Evolutionary conservation across 2,113 vertebrate species (phyloP), one percentile per base, ranked within the genome.

Genomic region (Puntigrus tetrazona): DNA sequence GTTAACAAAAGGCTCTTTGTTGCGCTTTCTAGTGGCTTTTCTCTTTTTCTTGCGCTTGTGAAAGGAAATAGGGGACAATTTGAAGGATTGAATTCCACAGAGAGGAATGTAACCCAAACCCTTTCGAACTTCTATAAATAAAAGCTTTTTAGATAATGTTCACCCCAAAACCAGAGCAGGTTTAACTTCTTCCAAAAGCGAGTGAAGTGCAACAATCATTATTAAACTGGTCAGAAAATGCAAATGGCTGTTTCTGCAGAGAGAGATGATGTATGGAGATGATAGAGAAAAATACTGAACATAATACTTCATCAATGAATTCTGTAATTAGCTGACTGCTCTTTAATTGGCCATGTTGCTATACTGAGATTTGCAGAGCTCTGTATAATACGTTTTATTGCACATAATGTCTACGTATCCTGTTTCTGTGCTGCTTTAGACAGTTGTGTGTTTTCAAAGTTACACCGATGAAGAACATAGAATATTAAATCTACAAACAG

Each of bases 1-100:
- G 11, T 1, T 22, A 52, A 87, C 78, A 79, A 83, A 74, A 45
- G 50, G 38, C 36, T 70, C 86, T 84, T 84, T 87, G 82, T 85
- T 74, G 41, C 31, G 14, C 36, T 61, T 27, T 55, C 47, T 18
- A 13, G 16, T 29, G 2, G 31, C 6, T 34, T 67, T 61, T 36
- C 59, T 16, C 36, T 78, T 36, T 82, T 47, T 36, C 5, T 65
- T 18, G 13, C 34, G 41, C 65, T n/a, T 25, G 29, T 70, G 92
- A 96, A 92, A 97, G 63, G 91, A 91, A 70, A 73, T n/a, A 55
- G 14, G 8, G 10, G 31, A 57, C 8, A 6, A 34, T 77, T 29
- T 73, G 5, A 87, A 74, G 47, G 69, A 84, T 70, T 87, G 59
- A 84, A 69, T 87, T 85, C 59, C 79, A 84, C 16, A 43, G 22